Conservation (phyloP, 2,113 vertebrate species). For the Tinamus guttatus region DNA sequence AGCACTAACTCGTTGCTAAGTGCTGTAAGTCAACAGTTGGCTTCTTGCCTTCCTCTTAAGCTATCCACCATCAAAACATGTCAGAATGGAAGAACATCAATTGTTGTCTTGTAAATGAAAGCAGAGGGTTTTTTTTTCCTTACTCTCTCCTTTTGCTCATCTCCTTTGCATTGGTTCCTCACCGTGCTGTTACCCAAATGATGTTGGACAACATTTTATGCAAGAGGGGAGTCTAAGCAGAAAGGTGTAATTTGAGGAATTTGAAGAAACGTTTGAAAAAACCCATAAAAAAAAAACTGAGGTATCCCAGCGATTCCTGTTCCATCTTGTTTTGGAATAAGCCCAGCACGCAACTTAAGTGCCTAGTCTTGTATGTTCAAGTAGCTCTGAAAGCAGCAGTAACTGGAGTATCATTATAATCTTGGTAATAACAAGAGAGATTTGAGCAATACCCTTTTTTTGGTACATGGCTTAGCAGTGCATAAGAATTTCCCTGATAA, state of each 20-base stretch:
- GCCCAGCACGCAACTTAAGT: not conserved
- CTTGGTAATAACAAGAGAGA: constrained; percentile 47
- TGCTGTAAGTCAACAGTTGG: constrained; percentile 68
- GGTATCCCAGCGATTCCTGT: not conserved
- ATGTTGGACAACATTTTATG: not conserved
- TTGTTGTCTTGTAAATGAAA: constrained; percentile 69
- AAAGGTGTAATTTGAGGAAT: not conserved
- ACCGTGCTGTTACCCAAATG: constrained; percentile 10
- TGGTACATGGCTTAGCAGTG: constrained; percentile 16
- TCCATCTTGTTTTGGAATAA: not conserved
- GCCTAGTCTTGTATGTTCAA: not conserved
- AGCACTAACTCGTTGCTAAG: constrained; percentile 39
- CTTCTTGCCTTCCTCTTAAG: constrained; percentile 73
- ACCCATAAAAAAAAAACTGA: not conserved
- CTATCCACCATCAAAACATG: constrained; percentile 68
- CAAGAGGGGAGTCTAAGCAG: not conserved
- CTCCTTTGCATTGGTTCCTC: constrained; percentile 19
- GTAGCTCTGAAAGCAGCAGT: constrained; percentile 38
- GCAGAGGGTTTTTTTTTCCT: constrained; percentile 19
- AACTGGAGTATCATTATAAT: not conserved
- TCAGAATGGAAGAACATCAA: constrained; percentile 69
- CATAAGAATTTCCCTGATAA: not conserved
- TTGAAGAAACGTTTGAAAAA: not conserved
- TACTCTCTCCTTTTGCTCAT: constrained; percentile 40
- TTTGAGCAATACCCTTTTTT: constrained; percentile 16